phyloP scores from a whole-genome alignment of 2,797 vertebrate species.

The Staurois parvus region DNA sequence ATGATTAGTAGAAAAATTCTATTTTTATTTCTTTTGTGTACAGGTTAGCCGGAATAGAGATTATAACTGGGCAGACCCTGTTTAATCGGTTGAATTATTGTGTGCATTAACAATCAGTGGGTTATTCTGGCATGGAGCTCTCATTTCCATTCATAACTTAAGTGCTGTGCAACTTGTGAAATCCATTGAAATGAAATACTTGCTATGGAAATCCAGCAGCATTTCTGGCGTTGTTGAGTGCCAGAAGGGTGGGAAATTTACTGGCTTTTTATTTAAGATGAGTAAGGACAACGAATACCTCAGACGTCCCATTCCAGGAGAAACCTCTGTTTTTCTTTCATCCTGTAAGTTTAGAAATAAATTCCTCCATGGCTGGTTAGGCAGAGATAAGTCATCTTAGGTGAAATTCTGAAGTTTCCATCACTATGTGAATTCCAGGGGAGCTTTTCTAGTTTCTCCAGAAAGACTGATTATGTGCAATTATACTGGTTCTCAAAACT shows the following conservation, averaged over 20 bases:
- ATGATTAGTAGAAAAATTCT: neutral
- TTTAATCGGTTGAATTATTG: slow-evolving; percentile 24
- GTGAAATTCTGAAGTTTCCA: slow-evolving; percentile 41
- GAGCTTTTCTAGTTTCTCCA: neutral
- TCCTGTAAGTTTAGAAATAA: slow-evolving; percentile 41
- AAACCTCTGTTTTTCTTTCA: slow-evolving; percentile 49
- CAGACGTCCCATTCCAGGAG: slow-evolving; percentile 59
- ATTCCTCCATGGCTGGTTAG: slow-evolving; percentile 30
- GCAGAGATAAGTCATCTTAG: slow-evolving; percentile 49
- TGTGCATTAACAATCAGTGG: slow-evolving; percentile 38
- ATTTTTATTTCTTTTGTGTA: neutral
- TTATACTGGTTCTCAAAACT: neutral
- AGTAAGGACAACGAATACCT: slow-evolving; percentile 60
- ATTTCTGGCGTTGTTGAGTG: slow-evolving; percentile 60
- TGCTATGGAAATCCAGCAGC: slow-evolving; percentile 64
- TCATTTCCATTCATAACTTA: slow-evolving; percentile 66
- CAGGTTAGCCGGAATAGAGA: neutral
- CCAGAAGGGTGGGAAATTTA: slow-evolving; percentile 71
- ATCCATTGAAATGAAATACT: slow-evolving; percentile 69
- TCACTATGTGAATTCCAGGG: slow-evolving; percentile 2
- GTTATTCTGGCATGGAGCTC: slow-evolving; percentile 58
- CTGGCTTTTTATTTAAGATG: slow-evolving; percentile 52
- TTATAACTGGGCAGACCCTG: neutral
- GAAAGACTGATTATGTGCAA: neutral
- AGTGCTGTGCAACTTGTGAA: slow-evolving; percentile 61